Evolutionary conservation across 2,797 vertebrate genomes (phyloP).

Genomic region (Coilia nasus): DNA sequence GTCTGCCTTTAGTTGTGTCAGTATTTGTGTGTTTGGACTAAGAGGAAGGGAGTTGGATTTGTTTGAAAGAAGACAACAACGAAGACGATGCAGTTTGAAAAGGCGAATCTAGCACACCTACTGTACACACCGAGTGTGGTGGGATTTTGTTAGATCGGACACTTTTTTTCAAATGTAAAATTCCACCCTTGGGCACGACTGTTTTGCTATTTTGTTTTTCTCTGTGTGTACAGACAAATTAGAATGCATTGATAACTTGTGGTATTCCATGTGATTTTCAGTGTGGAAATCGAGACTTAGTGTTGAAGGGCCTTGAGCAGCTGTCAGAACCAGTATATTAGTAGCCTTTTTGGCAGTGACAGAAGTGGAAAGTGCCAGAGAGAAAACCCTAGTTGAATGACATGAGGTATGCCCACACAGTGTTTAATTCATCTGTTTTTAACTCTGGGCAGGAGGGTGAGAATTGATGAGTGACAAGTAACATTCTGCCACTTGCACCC

Average conservation of each 20-base stretch:
- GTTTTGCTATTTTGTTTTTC: too few relatives aligned
- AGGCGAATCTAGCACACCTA: too few relatives aligned
- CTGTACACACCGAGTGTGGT: too few relatives aligned
- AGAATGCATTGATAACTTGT: too few relatives aligned
- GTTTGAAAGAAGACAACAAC: too few relatives aligned
- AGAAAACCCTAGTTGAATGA: background rate
- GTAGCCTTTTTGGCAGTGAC: background rate
- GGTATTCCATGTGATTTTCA: too few relatives aligned
- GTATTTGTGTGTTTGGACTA: background rate
- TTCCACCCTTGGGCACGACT: too few relatives aligned
- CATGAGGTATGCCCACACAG: background rate
- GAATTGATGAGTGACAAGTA: background rate
- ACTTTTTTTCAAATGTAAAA: too few relatives aligned
- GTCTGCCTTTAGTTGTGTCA: background rate
- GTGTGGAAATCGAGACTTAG: too few relatives aligned
- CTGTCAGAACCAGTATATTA: background rate
- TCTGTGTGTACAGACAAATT: too few relatives aligned
- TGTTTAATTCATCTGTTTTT: background rate
- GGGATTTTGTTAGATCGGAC: too few relatives aligned
- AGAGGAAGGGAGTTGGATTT: background rate
- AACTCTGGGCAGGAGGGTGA: background rate
- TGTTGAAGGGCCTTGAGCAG: background rate
- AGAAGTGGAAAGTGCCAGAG: background rate
- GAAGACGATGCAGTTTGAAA: too few relatives aligned
- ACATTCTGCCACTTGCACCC: background rate